phyloP scores from a whole-genome alignment of 2,797 vertebrate species.

The Pteronotus mesoamericanus region DNA sequence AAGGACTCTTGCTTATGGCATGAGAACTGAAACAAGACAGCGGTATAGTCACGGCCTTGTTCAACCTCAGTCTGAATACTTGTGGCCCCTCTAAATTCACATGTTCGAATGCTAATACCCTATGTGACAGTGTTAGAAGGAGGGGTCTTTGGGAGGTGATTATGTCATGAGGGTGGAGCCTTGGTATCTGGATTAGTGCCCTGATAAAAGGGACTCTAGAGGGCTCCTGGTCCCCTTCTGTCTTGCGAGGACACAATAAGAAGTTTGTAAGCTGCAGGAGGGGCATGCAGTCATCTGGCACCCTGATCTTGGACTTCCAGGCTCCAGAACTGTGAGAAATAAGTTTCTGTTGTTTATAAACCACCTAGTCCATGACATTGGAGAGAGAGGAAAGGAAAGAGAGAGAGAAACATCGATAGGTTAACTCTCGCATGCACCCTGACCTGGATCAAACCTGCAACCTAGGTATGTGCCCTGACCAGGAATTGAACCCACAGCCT shows the following conservation, averaged over 20 bases:
- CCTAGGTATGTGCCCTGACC: too few relatives aligned
- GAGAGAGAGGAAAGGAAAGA: too few relatives aligned
- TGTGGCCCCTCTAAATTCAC: neutral
- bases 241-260: neutral
- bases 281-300: neutral
- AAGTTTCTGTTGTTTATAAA: neutral
- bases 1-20: neutral
- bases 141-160: neutral
- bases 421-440: too few relatives aligned
- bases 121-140: neutral
- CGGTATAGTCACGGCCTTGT: neutral
- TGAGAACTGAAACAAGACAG: neutral
- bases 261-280: neutral
- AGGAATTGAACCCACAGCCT: too few relatives aligned
- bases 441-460: too few relatives aligned
- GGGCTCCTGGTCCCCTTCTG: neutral
- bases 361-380: neutral
- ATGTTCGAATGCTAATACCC: neutral
- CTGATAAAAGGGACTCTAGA: neutral
- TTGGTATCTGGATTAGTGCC: neutral
- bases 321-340: neutral
- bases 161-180: neutral
- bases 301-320: neutral
- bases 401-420: too few relatives aligned
- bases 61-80: neutral